Evolutionary conservation across 2,113 vertebrate genomes (phyloP).

Genomic region (Entomyzon cyanotis): DNA sequence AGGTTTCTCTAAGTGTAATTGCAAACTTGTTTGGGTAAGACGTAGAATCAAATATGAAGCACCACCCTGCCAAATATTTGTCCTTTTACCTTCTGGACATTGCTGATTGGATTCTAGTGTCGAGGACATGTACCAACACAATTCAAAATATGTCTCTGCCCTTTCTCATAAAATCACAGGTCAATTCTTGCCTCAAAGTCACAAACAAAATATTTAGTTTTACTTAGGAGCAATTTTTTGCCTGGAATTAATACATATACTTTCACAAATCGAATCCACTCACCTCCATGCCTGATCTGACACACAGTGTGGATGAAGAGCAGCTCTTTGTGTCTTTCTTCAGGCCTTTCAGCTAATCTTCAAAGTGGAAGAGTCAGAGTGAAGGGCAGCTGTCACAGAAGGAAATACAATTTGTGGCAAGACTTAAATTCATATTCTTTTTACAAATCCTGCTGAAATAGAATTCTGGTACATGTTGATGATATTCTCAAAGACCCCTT

Average conservation of each 20-base stretch:
- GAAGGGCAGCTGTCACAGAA: neutral
- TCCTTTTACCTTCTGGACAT: neutral
- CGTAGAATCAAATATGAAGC: neutral
- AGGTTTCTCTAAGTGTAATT: neutral
- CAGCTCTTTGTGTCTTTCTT: neutral
- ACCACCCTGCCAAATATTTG: neutral
- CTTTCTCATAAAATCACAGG: neutral
- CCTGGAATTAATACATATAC: neutral
- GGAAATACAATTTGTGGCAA: neutral
- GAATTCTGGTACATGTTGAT: neutral
- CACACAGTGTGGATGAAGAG: neutral
- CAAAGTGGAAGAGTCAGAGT: neutral
- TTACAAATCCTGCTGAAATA: neutral
- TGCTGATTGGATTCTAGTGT: neutral
- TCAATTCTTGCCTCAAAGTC: neutral
- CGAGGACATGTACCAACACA: neutral
- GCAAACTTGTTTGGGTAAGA: neutral
- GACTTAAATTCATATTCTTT: neutral
- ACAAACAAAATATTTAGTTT: neutral
- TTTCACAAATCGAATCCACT: neutral
- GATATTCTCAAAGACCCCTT: neutral
- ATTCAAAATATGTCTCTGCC: neutral
- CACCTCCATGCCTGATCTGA: accelerated
- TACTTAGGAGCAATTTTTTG: neutral
- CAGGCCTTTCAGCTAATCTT: neutral